phyloP scores from a whole-genome alignment of 2,113 vertebrate species.

The Chaetops frenatus region DNA sequence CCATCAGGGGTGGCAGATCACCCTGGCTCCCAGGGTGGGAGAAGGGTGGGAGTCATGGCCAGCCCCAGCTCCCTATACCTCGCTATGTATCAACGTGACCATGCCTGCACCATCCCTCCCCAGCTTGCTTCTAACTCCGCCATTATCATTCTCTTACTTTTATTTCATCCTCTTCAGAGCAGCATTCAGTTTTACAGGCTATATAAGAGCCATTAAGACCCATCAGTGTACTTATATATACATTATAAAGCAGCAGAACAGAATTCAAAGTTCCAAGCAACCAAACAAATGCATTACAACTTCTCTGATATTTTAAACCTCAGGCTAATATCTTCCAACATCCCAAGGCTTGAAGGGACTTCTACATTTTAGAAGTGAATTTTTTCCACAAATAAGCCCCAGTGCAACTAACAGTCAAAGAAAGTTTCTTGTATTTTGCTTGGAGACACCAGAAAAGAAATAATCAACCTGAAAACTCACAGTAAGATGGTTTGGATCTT shows the following conservation, averaged over 20 bases:
- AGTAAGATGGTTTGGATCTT: background rate
- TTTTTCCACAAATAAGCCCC: background rate
- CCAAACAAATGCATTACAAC: background rate
- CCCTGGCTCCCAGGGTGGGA: rapidly evolving
- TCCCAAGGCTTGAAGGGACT: background rate
- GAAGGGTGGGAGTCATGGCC: too few species aligned
- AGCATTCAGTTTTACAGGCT: background rate
- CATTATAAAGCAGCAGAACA: background rate
- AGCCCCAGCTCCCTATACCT: background rate
- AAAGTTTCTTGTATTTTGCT: background rate
- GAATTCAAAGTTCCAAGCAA: background rate
- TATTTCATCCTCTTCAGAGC: background rate
- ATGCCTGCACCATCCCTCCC: background rate
- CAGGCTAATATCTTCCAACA: background rate
- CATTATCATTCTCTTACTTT: background rate
- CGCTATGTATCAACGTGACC: rapidly evolving
- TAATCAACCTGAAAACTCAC: background rate
- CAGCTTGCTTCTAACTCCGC: background rate
- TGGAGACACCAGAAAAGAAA: background rate
- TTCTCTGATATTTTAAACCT: background rate
- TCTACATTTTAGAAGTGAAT: background rate
- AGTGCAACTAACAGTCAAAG: background rate
- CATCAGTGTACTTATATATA: background rate
- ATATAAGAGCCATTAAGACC: background rate
- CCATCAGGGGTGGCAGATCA: background rate